Evolutionary conservation across 2,797 vertebrate species (phyloP), one percentile per base, ranked within the genome.

Genomic region (Myripristis jacobus): DNA sequence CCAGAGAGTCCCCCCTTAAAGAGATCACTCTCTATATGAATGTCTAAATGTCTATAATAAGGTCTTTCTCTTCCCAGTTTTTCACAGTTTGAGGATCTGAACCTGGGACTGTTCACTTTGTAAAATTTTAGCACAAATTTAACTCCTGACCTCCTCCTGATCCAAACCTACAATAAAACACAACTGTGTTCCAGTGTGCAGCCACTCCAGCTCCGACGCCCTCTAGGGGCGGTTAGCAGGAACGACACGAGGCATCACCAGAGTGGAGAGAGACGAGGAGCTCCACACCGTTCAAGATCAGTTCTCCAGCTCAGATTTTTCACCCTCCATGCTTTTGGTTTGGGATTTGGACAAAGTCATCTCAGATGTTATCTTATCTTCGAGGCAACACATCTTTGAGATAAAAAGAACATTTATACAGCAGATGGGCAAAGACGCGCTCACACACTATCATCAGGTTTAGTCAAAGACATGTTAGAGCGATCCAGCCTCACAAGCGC

Each of bases 321-420:
- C 43, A 47, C 50, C 59, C 51, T n/a, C 31, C 24, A 34, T 53
- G 29, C 25, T 54, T 72, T 71, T 25, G 10, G 50, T 70, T 69
- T 56, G 48, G 12, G 70, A 65, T 83, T 80, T 72, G 47, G 36
- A 60, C 70, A 60, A 61, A 78, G 61, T 74, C 63, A 66, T 59
- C 59, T 81, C 59, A 72, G 56, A 75, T 75, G 54, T 76, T 67
- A 69, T 78, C 70, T 77, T 77, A 77, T 83, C 82, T 70, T 11
- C 1, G 43, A 75, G 36, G 64, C 63, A 82, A 70, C 80, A 67
- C 79, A 24, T 77, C 75, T 77, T 15, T 0, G 58, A 73, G 67
- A 83, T 78, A 77, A 83, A 74, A 74, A 50, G 31, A 73, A 60
- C 77, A 70, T 78, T 78, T 81, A 79, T 11, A 63, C 7, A 77